phyloP scores from a whole-genome alignment of 2,797 vertebrate genomes.

The Cheirogaleus major region DNA sequence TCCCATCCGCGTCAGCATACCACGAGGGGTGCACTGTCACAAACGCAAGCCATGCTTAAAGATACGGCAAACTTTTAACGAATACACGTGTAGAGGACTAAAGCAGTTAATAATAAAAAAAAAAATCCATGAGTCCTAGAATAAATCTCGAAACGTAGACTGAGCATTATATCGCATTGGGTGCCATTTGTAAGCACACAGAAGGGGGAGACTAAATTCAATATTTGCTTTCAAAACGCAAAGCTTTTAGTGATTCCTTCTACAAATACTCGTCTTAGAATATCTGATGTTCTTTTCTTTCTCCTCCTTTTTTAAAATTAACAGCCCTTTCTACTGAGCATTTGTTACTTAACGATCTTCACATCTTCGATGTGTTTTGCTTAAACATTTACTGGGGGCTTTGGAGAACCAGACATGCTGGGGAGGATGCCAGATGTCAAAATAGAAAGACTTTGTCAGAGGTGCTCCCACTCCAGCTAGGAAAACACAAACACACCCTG shows the following conservation, averaged over 20 bases:
- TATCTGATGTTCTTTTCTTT: not conserved
- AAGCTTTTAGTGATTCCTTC: slow-evolving; percentile 15
- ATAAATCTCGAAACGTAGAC: not conserved
- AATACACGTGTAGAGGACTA: not conserved
- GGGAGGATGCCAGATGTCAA: not conserved
- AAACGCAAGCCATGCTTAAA: not conserved
- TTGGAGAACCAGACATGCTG: not conserved
- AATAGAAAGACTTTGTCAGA: not conserved
- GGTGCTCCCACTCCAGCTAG: not conserved
- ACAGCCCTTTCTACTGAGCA: not conserved
- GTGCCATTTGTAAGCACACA: not conserved
- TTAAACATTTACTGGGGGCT: not conserved
- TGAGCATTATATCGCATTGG: not conserved
- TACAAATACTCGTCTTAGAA: not conserved
- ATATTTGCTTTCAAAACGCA: slow-evolving; percentile 8
- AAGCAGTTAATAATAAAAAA: not conserved
- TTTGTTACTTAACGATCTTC: not conserved
- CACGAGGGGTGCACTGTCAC: not conserved
- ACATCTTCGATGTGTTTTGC: not conserved
- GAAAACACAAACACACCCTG: not conserved
- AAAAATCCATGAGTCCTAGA: not conserved
- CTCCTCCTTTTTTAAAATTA: not conserved
- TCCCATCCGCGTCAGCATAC: not conserved
- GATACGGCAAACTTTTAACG: not conserved
- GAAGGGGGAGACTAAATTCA: not conserved